These are phyloP conservation scores for Anseranas semipalmata DNA, from an alignment of 2,113 vertebrate species.

Conservation along the genomic window DNA sequence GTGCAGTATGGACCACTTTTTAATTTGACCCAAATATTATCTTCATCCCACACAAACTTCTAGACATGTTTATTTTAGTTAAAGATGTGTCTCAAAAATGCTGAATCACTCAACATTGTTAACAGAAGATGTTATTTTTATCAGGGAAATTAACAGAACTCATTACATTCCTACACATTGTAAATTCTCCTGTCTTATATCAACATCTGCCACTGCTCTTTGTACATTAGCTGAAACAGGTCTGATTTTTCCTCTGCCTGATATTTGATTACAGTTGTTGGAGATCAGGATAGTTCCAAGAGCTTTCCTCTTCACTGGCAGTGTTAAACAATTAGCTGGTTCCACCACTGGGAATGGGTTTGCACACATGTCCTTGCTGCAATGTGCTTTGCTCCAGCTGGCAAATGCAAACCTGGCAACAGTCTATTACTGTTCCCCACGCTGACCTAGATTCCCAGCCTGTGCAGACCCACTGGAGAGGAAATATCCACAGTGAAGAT, in stretches of 20 bases:
- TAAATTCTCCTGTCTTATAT: background rate
- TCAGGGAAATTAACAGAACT: background rate
- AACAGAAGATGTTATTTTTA: background rate
- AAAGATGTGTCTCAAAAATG: background rate
- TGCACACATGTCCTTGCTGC: background rate
- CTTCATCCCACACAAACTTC: background rate
- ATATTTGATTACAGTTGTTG: background rate
- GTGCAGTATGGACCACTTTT: background rate
- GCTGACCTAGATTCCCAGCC: background rate
- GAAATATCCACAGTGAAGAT: background rate
- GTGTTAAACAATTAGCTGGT: background rate
- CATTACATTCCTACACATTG: background rate
- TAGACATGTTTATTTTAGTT: background rate
- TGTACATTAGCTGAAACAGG: background rate
- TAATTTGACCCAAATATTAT: background rate
- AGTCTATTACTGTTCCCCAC: background rate
- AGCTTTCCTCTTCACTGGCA: background rate
- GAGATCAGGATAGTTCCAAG: background rate
- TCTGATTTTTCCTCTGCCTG: background rate
- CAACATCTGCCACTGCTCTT: background rate
- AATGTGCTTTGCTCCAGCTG: slow-evolving; percentile 5
- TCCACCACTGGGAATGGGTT: background rate
- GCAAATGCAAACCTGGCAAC: background rate
- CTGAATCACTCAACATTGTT: background rate
- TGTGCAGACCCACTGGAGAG: background rate